A percentile compares a stretch with the other conserved stretches of the same genome.
These are phyloP conservation scores for Arremon aurantiirostris DNA, from an alignment of 2,797 vertebrate genomes.

Conservation along the genomic window DNA sequence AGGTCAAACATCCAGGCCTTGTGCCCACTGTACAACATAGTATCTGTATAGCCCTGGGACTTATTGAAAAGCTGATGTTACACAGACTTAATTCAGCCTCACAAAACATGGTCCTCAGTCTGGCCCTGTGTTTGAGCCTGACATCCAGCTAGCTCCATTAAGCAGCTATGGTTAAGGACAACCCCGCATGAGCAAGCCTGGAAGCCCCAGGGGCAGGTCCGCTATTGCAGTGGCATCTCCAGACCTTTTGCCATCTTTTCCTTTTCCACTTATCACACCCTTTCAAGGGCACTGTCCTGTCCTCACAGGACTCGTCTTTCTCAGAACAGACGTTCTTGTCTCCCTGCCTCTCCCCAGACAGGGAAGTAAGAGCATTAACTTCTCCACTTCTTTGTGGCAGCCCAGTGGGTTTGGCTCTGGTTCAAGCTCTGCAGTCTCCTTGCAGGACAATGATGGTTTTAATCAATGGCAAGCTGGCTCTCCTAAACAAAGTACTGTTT, in stretches of 20 bases:
- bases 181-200: fast-evolving
- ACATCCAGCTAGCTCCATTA: not conserved
- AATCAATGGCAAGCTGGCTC: not conserved
- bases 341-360: not conserved
- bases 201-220: not conserved
- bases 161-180: not conserved
- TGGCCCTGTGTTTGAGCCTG: not conserved
- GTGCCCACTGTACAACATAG: not conserved
- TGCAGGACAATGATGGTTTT: not conserved
- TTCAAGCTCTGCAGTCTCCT: slow-evolving; percentile 8
- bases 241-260: not conserved
- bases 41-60: not conserved
- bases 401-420: not conserved
- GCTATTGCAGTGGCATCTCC: fast-evolving
- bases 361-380: not conserved
- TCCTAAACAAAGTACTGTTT: not conserved
- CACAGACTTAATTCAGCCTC: not conserved
- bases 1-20: not conserved
- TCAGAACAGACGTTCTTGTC: not conserved
- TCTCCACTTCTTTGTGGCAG: not conserved
- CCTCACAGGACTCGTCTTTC: not conserved
- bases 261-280: not conserved
- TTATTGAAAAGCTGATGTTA: not conserved
- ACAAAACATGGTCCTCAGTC: not conserved
- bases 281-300: fast-evolving